phyloP scores from a whole-genome alignment of 2,888 invertebrate genomes.

The Sepioteuthis lessoniana region DNA sequence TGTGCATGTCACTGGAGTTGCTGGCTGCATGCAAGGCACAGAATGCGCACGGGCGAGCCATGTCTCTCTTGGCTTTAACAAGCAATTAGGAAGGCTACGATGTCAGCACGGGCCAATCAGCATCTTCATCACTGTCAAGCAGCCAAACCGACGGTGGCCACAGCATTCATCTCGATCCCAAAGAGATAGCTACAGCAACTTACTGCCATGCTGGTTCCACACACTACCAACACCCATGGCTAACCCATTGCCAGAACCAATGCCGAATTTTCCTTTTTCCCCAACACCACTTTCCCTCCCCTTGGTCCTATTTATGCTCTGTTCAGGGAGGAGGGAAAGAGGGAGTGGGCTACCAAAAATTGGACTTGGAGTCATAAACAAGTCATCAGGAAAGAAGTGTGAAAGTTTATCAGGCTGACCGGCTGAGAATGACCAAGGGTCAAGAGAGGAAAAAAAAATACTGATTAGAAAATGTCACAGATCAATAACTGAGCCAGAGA shows the following conservation, averaged over 20 bases:
- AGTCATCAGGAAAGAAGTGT: conserved; percentile 23
- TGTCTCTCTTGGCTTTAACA: conserved; percentile 48
- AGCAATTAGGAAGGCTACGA: conserved; percentile 45
- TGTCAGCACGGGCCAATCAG: conserved; percentile 46
- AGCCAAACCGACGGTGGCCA: conserved; percentile 46
- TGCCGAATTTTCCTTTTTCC: not conserved
- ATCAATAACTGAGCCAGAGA: not conserved
- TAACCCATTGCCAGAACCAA: not conserved
- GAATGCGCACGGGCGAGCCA: conserved; percentile 37
- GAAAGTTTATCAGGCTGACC: not conserved
- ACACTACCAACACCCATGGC: not conserved
- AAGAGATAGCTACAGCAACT: conserved; percentile 34
- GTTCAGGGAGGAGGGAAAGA: not conserved
- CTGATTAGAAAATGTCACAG: not conserved
- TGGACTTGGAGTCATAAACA: not conserved
- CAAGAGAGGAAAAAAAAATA: not conserved
- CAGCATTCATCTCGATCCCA: conserved; percentile 43
- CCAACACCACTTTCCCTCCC: not conserved
- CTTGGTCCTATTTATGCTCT: not conserved
- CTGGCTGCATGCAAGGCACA: conserved; percentile 49
- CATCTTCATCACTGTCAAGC: conserved; percentile 48
- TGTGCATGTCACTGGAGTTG: conserved; percentile 23
- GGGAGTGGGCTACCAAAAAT: not conserved
- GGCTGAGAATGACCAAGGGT: not conserved
- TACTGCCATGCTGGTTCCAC: not conserved